Evolutionary conservation across 2,797 vertebrate genomes (phyloP), one percentile per base, ranked within the genome.

Genomic region (Enteromius viviparus): DNA sequence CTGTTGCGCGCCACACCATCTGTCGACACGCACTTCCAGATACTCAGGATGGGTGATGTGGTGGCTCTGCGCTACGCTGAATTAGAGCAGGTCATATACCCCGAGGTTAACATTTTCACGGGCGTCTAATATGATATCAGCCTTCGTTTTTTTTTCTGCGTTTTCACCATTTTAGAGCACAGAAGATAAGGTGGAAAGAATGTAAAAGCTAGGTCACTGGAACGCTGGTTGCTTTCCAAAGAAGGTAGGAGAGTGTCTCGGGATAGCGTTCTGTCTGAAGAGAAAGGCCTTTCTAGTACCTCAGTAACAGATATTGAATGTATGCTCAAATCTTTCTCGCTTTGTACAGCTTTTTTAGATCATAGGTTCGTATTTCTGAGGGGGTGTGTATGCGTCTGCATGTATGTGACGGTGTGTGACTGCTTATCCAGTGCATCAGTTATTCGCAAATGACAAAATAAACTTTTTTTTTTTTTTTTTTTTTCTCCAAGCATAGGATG

Each of bases 291-390:
- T 93, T 93, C 91, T 94, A 94, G 94, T 96, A 96, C 95, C 95
- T 96, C 95, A 96, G 93, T 94, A 95, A 95, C 95, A 95, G 94
- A 95, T 95, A 95, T 94, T 96, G 95, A 96, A 96, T 96, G 95
- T 96, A 96, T 94, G 91, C 90, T 94, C 93, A 90, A 91, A 92
- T 92, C 90, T 93, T 83, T 91, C 42, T 78, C 68, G 76, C 64
- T 92, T 93, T 95, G 94, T 94, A 94, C 93, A 94, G 93, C 93
- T 93, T 93, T 87, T 94, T 91, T 94, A 94, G 91, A 92, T 90
- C 86, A 87, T 89, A 91, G 89, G 94, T 92, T 92, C 91, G 85
- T 92, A 88, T 91, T 92, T 92, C 91, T 92, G 90, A 93, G 85
- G 92, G 87, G 89, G 86, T 58, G 71, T 78, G 82, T 51, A 40